These are phyloP conservation scores for Hyaena hyaena DNA, from an alignment of 2,113 vertebrate genomes.

Conservation along the genomic window DNA sequence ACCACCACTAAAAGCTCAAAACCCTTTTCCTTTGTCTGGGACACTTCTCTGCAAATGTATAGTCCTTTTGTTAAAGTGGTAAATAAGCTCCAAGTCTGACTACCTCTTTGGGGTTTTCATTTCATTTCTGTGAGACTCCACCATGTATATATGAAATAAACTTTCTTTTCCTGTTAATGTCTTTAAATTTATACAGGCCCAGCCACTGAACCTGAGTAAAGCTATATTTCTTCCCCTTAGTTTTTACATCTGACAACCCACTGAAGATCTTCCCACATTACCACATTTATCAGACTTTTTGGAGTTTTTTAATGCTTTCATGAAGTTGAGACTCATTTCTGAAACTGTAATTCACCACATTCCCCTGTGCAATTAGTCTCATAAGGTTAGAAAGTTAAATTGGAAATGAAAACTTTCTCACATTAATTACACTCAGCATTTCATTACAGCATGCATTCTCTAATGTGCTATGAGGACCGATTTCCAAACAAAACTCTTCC, in stretches of 20 bases:
- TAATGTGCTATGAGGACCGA: background rate
- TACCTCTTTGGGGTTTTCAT: background rate
- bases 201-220: background rate
- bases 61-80: background rate
- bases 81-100: background rate
- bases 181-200: no score
- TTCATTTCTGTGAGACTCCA: background rate
- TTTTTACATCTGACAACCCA: background rate
- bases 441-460: background rate
- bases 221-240: background rate
- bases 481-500: background rate
- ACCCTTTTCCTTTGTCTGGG: no score
- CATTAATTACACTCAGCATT: background rate
- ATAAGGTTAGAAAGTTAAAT: background rate
- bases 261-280: background rate
- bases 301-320: background rate
- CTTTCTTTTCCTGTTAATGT: background rate
- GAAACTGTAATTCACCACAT: background rate
- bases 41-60: background rate
- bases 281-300: background rate
- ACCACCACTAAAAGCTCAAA: background rate
- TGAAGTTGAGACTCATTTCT: background rate
- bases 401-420: background rate
- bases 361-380: background rate
- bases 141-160: background rate